Evolutionary conservation across 2,797 vertebrate species (phyloP).

Genomic region (Sciurus vulgaris): DNA sequence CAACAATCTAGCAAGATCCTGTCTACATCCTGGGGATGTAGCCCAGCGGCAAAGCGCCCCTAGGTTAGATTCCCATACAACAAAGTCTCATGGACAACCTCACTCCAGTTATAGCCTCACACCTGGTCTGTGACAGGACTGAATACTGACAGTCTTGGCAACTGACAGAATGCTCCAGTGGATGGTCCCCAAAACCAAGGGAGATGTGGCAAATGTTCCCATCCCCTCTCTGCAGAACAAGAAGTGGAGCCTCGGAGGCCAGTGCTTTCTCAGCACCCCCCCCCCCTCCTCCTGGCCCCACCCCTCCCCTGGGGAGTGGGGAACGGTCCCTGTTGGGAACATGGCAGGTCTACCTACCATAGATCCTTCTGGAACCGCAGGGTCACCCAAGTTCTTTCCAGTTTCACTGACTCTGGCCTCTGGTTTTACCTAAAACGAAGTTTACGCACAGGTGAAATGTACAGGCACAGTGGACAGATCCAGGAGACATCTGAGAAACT

Average conservation of each 20-base stretch:
- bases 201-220: fast-evolving
- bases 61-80: too few species aligned
- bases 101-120: too few species aligned
- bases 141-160: neutral
- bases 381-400: neutral
- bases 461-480: too few species aligned
- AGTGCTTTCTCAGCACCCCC: neutral
- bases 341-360: neutral
- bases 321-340: neutral
- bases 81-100: too few species aligned
- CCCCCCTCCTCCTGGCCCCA: neutral
- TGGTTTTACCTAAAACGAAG: neutral
- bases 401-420: neutral
- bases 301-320: fast-evolving
- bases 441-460: neutral
- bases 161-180: neutral
- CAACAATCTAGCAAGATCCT: too few species aligned
- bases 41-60: too few species aligned
- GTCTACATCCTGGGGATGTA: too few species aligned
- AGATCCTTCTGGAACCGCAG: neutral
- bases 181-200: neutral
- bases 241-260: neutral
- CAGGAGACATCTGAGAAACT: fast-evolving
- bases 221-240: neutral
- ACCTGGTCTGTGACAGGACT: too few species aligned